Evolutionary conservation across 1,140 invertebrate genomes (phyloP).

Genomic region (Asobara japonica): DNA sequence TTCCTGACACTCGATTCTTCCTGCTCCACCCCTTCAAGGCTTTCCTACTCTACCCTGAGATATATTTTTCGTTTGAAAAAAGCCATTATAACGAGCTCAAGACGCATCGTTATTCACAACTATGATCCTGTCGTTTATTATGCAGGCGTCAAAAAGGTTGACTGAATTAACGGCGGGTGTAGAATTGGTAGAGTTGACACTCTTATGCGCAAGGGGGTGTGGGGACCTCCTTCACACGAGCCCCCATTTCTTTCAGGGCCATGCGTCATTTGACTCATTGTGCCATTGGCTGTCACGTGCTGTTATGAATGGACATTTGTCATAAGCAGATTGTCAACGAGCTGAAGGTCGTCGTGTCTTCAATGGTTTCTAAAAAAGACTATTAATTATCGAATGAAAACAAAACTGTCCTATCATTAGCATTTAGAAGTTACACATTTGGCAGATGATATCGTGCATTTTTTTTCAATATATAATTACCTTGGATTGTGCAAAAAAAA

Average conservation of each 20-base stretch:
- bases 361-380: not conserved
- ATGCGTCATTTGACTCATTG: constrained; percentile 34
- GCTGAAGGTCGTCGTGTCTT: not conserved
- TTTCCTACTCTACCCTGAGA: not conserved
- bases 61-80: not conserved
- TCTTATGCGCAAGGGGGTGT: not conserved
- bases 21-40: constrained; percentile 24
- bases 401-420: not conserved
- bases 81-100: constrained; percentile 2
- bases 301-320: constrained; percentile 18
- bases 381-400: not conserved
- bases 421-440: not conserved
- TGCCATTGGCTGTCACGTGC: constrained; percentile 28
- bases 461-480: not conserved
- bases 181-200: constrained; percentile 23
- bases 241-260: constrained; percentile 15
- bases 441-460: constrained; percentile 1
- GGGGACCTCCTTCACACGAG: not conserved
- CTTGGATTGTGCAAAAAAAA: not conserved
- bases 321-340: constrained; percentile 20
- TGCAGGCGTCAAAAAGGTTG: constrained; percentile 7
- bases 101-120: constrained; percentile 3
- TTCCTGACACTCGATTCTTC: constrained; percentile 37
- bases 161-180: constrained; percentile 18
- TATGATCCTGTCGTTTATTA: constrained; percentile 25